Evolutionary conservation across 2,797 vertebrate genomes (phyloP), one percentile per base, ranked within the genome.

Genomic region (Anabas testudineus): DNA sequence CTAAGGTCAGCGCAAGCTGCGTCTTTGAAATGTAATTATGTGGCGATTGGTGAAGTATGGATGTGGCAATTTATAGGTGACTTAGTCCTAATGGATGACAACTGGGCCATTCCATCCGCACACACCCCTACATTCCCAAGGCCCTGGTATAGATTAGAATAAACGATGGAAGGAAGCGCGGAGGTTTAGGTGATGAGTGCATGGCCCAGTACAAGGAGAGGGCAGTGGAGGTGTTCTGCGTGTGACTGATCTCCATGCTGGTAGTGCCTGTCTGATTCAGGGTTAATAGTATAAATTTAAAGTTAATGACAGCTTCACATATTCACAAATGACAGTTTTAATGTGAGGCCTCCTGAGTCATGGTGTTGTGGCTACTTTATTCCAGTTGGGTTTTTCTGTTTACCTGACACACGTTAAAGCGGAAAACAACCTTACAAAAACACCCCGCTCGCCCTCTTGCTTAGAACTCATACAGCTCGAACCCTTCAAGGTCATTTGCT

Each of bases 21-120:
- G 32, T 78, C 85, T 91, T 84, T 92, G 82, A 90, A 90, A 91
- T 90, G 89, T 92, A 92, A 92, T 92, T 89, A 92, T 91, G 91
- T 91, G 81, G 88, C 86, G 56, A 74, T 81, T 87, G 76, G 67
- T 70, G 73, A 82, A 80, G 84, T 82, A 78, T 79, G 75, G 66
- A 32, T 62, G 73, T 59, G 49, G 36, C 53, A 83, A 90, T 93
- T 92, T 90, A 93, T 86, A 60, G 74, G 37, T 10, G 43, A 64
- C 76, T 79, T 56, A 28, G 67, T 45, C 57, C 71, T 87, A 87
- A 90, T 84, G 80, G 85, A 82, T 87, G 67, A 70, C 78, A 54
- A 67, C 68, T 4, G 14, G 73, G 21, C 69, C 68, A 19, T 49
- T 61, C 45, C 51, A 58, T 82, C 45, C 39, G 34, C 10, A 4